phyloP scores from a whole-genome alignment of 1,140 invertebrate genomes.

The Euglossa dilemma region DNA sequence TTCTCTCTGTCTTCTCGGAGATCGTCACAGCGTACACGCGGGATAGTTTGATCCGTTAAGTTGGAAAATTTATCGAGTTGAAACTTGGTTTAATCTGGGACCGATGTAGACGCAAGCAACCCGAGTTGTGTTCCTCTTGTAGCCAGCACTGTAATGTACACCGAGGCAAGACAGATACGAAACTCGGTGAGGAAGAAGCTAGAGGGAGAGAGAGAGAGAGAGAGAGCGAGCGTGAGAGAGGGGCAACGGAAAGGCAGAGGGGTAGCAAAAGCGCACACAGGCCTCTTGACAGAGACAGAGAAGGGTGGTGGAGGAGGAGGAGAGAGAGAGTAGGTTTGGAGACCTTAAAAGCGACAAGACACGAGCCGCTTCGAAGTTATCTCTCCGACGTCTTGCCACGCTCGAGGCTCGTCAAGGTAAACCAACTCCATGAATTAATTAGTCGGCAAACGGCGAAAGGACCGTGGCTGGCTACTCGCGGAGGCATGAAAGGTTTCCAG shows the following conservation, averaged over 20 bases:
- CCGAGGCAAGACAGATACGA: slow-evolving; percentile 44
- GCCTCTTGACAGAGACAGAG: slow-evolving; percentile 7
- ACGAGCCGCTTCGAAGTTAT: slow-evolving; percentile 56
- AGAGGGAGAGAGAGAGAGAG: background rate
- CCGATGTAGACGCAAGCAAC: slow-evolving; percentile 59
- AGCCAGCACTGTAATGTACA: slow-evolving; percentile 54
- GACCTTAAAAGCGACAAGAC: slow-evolving; percentile 59
- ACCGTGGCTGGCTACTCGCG: slow-evolving; percentile 40
- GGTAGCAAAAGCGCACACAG: background rate
- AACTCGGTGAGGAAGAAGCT: slow-evolving; percentile 22
- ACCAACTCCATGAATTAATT: slow-evolving; percentile 72
- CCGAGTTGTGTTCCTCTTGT: slow-evolving; percentile 27
- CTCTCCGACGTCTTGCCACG: slow-evolving; percentile 51
- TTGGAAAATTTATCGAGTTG: slow-evolving; percentile 69
- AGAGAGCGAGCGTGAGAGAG: background rate
- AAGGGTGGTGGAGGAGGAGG: no score
- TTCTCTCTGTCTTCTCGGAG: slow-evolving; percentile 24
- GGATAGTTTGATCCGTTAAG: slow-evolving; percentile 69
- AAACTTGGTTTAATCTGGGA: slow-evolving; percentile 67
- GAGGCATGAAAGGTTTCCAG: slow-evolving; percentile 38
- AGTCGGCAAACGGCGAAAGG: slow-evolving; percentile 63
- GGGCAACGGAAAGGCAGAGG: slow-evolving; percentile 34
- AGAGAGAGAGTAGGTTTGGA: slow-evolving; percentile 27
- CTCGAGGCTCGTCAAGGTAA: slow-evolving; percentile 59
- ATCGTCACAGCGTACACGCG: slow-evolving; percentile 54